These are phyloP conservation scores for Cataglyphis albicans DNA, from an alignment of 2,888 invertebrate genomes.

Conservation along the genomic window DNA sequence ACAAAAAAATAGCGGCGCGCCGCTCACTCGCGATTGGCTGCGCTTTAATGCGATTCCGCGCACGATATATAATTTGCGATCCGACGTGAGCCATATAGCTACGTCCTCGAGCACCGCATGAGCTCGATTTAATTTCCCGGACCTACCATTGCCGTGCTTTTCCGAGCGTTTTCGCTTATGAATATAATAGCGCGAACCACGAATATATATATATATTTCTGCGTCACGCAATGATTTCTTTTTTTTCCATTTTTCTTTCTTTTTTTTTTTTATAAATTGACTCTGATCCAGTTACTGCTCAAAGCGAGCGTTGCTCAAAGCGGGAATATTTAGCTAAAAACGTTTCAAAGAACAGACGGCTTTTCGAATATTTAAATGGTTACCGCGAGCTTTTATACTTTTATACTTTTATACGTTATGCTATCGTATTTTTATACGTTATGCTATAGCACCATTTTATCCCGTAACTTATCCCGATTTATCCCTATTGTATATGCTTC, in stretches of 20 bases:
- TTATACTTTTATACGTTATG: conserved; percentile 12
- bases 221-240: neutral
- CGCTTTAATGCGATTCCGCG: conserved; percentile 40
- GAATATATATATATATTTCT: neutral
- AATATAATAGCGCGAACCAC: conserved; percentile 46
- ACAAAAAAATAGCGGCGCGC: neutral
- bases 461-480: neutral
- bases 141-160: conserved; percentile 35
- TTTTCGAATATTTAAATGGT: conserved; percentile 38
- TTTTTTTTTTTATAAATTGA: conserved; percentile 18
- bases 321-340: conserved; percentile 19
- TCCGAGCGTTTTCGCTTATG: conserved; percentile 38
- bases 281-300: conserved; percentile 17
- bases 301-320: conserved; percentile 12
- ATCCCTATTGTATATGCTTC: neutral
- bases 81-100: conserved; percentile 4
- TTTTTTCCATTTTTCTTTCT: neutral
- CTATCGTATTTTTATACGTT: conserved; percentile 11
- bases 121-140: conserved; percentile 29
- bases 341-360: conserved; percentile 28
- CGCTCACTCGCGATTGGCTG: conserved; percentile 41
- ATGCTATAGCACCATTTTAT: neutral
- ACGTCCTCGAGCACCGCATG: conserved; percentile 17
- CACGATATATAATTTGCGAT: conserved; percentile 50
- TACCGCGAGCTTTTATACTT: neutral